phyloP scores from a whole-genome alignment of 2,113 vertebrate species.

The Python bivittatus region DNA sequence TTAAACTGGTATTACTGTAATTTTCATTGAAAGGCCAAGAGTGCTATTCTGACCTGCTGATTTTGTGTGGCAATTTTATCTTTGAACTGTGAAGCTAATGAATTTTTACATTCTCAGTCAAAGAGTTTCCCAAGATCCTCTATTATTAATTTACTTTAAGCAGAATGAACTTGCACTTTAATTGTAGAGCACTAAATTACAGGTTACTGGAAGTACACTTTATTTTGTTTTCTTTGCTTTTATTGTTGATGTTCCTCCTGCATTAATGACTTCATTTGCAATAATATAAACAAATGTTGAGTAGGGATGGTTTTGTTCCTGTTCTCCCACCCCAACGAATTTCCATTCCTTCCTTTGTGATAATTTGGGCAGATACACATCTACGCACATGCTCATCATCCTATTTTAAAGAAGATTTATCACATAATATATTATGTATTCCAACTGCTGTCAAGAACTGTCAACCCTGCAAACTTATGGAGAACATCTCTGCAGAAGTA shows the following conservation, averaged over 20 bases:
- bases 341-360: not conserved
- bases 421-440: not conserved
- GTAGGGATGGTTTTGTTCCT: not conserved
- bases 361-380: not conserved
- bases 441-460: not conserved
- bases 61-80: slow-evolving; percentile 33
- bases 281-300: slow-evolving; percentile 9
- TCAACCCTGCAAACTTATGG: not conserved
- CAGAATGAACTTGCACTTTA: slow-evolving; percentile 30
- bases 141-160: slow-evolving; percentile 38
- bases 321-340: not conserved
- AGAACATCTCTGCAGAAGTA: not conserved
- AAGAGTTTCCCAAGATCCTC: slow-evolving; percentile 27
- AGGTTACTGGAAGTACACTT: slow-evolving; percentile 22
- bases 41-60: not conserved
- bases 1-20: not conserved
- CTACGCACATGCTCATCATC: not conserved
- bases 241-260: slow-evolving; percentile 3
- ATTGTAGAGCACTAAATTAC: slow-evolving; percentile 33
- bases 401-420: not conserved
- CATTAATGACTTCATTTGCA: slow-evolving; percentile 12
- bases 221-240: slow-evolving; percentile 21
- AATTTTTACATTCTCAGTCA: slow-evolving; percentile 14
- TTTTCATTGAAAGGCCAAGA: slow-evolving; percentile 22
- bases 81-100: slow-evolving; percentile 36